Base-by-base conservation (phyloP, 2,888 invertebrate genomes). In the Cyaniris semiargus region DNA sequence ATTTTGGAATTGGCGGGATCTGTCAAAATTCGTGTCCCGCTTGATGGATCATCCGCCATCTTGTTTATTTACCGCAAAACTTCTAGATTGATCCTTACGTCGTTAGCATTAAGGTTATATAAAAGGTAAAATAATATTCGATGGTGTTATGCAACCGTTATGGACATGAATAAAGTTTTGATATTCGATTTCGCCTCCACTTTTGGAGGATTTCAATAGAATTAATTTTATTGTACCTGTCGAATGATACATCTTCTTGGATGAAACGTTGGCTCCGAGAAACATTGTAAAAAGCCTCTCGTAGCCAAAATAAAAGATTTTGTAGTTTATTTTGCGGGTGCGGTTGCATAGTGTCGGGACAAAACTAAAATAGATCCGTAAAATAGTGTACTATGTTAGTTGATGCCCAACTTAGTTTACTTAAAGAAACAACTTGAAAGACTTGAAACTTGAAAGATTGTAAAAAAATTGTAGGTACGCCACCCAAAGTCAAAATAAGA, bases 1-100 rank as follows among this genome's bases (percentile, higher is more conserved):
- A 87, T 86, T 88, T 84, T 80, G 86, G 85, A 89, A 86, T 87
- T 83, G 83, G 83, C 83, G 84, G 81, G 85, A 88, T 83, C 81
- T 88, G 89, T 90, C 91, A 89, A 83, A 90, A 85, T 84, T 76
- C 60, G 78, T 80, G 81, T 84, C 82, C 83, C 83, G 82, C 79
- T 75, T 89, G 90, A 92, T 91, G 81, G 90, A 92, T 92, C 79
- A 83, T 76, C 53, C 70, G 79, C 76, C 75, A 79, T 77, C 18
- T 77, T 79, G 72, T 72, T 75, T 53, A 53, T 53, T 53, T 18
- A 53, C 5, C 13, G 4, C 18, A 5, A 18, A 53, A 53, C 18
- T 18, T 18, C 53, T 53, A 53, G 18, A 53, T 53, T 53, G 53
- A 53, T 18, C 53, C 53, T 53, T 53, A 53, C 53, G 53, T 4